Evolutionary conservation across 2,113 vertebrate genomes (phyloP), one percentile per base, ranked within the genome.

Genomic region (Podarcis cretensis): DNA sequence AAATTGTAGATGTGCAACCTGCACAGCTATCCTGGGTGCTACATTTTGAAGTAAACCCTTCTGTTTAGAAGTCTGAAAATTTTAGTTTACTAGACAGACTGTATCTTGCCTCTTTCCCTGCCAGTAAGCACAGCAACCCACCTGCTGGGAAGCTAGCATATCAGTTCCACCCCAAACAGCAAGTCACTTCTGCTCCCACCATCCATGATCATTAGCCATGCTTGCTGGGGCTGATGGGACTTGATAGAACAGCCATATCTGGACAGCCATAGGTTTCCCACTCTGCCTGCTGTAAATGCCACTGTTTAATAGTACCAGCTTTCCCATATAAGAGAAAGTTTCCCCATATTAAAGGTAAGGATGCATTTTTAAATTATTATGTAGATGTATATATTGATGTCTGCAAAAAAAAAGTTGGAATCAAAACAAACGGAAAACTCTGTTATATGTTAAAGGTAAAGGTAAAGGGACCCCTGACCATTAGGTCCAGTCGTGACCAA

Each of bases 321-420:
- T 63, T 63, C 59, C 59, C 59, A 63, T 63, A 20, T 63, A 63
- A 63, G 59, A 63, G 59, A 54, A 16, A 68, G 68, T 43, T 73
- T 84, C 83, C 48, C 37, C 21, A 25, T 23, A 23, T n/a, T 54
- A 74, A 74, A 84, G 65, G 16, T 73, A 84, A 57, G 30, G 5
- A 73, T 54, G 43, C 20, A 35, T 13, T 63, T 81, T 68, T 89
- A 81, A 79, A 66, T 71, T 3, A 48, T 48, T 48, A 48, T 48
- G 2, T 54, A 54, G 48, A 2, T 12, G 48, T 54, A 54, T 80
- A 75, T 65, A 20, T 87, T n/a, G 66, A 88, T 90, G 63, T 89
- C 89, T 91, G 83, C 89, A 89, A 84, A 85, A 85, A 65, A 32
- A 25, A 37, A 77, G 14, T 37, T 83, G 54, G 92, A 92, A 35